Base-by-base conservation (phyloP, 92 coral and sea anemone species). In the Porites divaricata region DNA sequence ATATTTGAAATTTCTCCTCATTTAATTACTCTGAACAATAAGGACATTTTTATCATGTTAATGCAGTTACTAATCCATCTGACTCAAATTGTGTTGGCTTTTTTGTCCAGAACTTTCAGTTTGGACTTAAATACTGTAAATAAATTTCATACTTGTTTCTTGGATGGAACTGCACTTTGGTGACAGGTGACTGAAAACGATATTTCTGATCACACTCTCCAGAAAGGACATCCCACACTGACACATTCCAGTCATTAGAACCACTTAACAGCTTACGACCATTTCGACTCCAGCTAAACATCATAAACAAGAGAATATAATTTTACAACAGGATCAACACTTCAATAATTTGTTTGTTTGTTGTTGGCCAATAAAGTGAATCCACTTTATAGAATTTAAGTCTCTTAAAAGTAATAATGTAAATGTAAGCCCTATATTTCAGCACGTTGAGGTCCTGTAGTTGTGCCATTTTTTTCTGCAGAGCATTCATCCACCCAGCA, bases 121-220 rank as follows among this genome's bases (percentile, higher is more conserved):
- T 7, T 54, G 16, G 16, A 54, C 12, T 54, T 11, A 54, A 9
- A 54, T 11, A 54, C 9, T 54, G 59, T 54, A 54, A 26, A 45
- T 24, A 19, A 4, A 21, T 25, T 22, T 52, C 98, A 80, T 92
- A 96, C 99, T 96, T 95, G 94, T 96, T 93, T 89, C 99, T 88
- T 22, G 99, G 99, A 84, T 96, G 98, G 85, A 96, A 96, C 85
- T 96, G 99, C 51, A 96, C 99, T 96, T 96, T 96, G 45, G 92
- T 84, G 35, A 96, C 91, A 25, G 94, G 98, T 23, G 99, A 96
- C 80, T 95, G 99, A 82, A 96, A 96, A 75, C 99, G 92, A 79
- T 96, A 96, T 80, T 93, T 96, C 84, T 95, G 95, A 70, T 95
- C 98, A 78, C 99, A 96, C 71, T 96, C 98, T 21, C 99, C 99